Evolutionary conservation across 53 echinoderm and acorn worm species (phyloP), one percentile per base, ranked within the genome.

Genomic region (Pentamera pediparva): DNA sequence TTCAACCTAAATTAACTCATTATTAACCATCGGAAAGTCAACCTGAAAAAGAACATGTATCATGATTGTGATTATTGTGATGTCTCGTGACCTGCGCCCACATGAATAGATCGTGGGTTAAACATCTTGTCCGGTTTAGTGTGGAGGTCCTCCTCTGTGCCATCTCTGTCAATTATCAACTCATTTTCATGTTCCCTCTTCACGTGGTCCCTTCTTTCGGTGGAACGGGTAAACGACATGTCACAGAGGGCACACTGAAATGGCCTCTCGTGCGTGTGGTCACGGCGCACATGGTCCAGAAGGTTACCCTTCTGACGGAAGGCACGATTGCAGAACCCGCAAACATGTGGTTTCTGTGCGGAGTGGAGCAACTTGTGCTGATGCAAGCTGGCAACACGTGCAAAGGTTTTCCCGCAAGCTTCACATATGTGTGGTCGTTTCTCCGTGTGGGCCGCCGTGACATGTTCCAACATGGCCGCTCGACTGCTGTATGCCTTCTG

Each of bases 381-480:
- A 32, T 62, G 32, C 29, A 76, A 38, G 31, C 62, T 62, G 36
- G 61, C 50, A 36, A 61, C 29, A 31, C 61, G 60, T 31, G 33
- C 50, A 39, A 76, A 76, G 0, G 60, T 62, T 34, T 76, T 76
- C 6, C 76, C 76, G 26, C 76, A 76, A 12, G 47, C 47, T 31
- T 76, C 76, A 61, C 76, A 76, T 24, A 61, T 41, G 15, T 61
- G 21, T 17, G 39, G 76, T 17, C 60, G 43, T 32, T 61, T 50
- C 1, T 76, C 38, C 0, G 76, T 61, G 10, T 76, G 60, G 6
- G 32, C 41, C 9, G 67, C 25, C 18, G 43, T 67, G 22, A 32
- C n/a, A n/a, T 67, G 67, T 25, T 67, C 67, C 15, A 41, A 43
- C 67, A 67, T 67, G 9, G 67, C 37, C n/a, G 13, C 15, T 17